These are phyloP conservation scores for Pimpla rufipes DNA, from an alignment of 2,888 invertebrate species.

Conservation along the genomic window DNA sequence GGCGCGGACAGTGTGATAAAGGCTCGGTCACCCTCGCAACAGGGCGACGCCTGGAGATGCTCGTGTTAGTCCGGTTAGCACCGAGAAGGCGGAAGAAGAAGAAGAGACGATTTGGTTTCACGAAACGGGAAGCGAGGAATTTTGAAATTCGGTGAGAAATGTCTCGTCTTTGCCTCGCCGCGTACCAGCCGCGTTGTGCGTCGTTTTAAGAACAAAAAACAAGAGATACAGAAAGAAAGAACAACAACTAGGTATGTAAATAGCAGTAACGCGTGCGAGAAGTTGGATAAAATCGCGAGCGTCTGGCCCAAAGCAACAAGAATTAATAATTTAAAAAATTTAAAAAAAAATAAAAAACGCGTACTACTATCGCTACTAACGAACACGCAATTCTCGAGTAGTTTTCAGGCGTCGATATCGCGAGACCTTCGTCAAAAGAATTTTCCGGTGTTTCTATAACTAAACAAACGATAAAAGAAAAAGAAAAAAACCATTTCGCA, in stretches of 20 bases:
- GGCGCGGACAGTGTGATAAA: slow-evolving; percentile 79
- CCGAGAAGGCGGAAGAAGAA: background rate
- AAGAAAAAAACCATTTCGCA: slow-evolving; percentile 36
- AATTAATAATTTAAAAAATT: slow-evolving; percentile 24
- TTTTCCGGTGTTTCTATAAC: slow-evolving; percentile 35
- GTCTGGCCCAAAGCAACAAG: slow-evolving; percentile 30
- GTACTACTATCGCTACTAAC: slow-evolving; percentile 36
- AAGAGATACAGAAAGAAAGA: background rate
- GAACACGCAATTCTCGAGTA: slow-evolving; percentile 54
- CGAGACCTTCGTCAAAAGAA: slow-evolving; percentile 19
- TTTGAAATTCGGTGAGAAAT: slow-evolving; percentile 32
- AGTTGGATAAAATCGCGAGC: slow-evolving; percentile 37
- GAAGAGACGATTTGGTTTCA: slow-evolving; percentile 16
- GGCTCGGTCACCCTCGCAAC: slow-evolving; percentile 79
- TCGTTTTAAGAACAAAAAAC: slow-evolving; percentile 29
- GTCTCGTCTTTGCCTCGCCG: slow-evolving; percentile 75
- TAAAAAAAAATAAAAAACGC: slow-evolving; percentile 18
- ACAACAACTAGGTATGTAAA: slow-evolving; percentile 43
- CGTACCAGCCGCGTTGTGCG: slow-evolving; percentile 27
- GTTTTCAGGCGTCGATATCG: slow-evolving; percentile 52
- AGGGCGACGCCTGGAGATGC: slow-evolving; percentile 81
- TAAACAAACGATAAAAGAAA: slow-evolving; percentile 30
- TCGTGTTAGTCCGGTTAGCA: slow-evolving; percentile 76
- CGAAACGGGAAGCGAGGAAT: slow-evolving; percentile 27
- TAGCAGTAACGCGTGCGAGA: slow-evolving; percentile 51